phyloP scores from a whole-genome alignment of 2,113 vertebrate species.

The Tragelaphus strepsiceros region DNA sequence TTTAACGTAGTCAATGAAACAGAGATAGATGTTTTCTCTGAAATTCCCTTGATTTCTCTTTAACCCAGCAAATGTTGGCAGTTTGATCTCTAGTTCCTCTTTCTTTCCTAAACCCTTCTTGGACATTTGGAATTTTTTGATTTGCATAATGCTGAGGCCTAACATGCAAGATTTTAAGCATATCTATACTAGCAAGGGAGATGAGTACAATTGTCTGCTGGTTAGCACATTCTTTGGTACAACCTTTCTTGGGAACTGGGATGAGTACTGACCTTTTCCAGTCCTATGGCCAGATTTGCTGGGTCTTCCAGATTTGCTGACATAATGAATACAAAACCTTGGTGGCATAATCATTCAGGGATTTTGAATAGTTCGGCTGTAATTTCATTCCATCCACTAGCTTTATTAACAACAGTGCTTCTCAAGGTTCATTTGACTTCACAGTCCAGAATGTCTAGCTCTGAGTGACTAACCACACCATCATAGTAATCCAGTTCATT shows the following conservation, averaged over 20 bases:
- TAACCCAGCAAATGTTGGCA: neutral
- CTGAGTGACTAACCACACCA: neutral
- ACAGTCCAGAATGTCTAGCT: neutral
- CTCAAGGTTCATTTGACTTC: neutral
- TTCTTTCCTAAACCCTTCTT: neutral
- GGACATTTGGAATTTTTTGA: neutral
- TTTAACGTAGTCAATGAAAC: neutral
- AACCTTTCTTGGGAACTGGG: neutral
- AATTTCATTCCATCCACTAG: neutral
- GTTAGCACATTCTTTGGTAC: neutral
- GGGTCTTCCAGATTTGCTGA: neutral
- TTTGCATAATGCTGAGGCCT: neutral
- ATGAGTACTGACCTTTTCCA: neutral
- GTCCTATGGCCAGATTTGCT: neutral
- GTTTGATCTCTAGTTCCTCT: neutral
- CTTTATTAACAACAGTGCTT: neutral
- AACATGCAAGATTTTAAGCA: neutral
- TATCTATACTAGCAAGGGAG: neutral
- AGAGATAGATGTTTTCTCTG: neutral
- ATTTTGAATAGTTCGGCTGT: neutral
- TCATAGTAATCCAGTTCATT: neutral
- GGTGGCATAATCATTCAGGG: neutral
- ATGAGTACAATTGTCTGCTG: neutral
- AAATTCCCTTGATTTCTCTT: neutral
- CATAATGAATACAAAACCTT: neutral